Conservation (phyloP, 2,113 vertebrate genomes). For the Lepidothrix coronata region DNA sequence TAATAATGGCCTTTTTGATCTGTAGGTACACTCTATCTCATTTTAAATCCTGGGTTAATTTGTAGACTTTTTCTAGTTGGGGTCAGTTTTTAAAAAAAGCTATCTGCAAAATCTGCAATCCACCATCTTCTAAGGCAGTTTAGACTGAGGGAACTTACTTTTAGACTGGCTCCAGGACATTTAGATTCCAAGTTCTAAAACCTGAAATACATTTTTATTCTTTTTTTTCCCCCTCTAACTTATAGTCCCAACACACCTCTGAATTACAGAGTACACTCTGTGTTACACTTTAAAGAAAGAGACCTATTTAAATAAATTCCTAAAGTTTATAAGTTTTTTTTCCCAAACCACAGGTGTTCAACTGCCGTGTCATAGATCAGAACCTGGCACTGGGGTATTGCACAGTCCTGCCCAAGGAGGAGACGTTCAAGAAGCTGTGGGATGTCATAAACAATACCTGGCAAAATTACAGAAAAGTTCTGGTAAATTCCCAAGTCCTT, state of each 20-base stretch:
- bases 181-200: neutral
- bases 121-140: neutral
- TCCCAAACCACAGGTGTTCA: slow-evolving; percentile 82
- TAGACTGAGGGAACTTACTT: neutral
- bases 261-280: neutral
- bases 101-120: neutral
- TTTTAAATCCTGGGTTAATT: neutral
- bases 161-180: neutral
- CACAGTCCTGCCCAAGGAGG: slow-evolving; percentile 81
- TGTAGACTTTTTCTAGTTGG: neutral
- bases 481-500: slow-evolving; percentile 74
- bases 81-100: neutral
- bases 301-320: neutral
- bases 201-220: neutral
- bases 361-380: slow-evolving; percentile 86
- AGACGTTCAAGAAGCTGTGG: slow-evolving; percentile 89
- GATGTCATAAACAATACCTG: slow-evolving; percentile 87
- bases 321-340: neutral
- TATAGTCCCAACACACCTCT: neutral
- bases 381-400: slow-evolving; percentile 89
- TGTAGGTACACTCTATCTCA: neutral
- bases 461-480: slow-evolving; percentile 92
- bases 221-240: accelerated
- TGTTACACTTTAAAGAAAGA: neutral
- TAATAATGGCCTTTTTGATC: neutral